Base-by-base conservation (phyloP, 2,888 invertebrate genomes). In the Xestia sexstrigata region DNA sequence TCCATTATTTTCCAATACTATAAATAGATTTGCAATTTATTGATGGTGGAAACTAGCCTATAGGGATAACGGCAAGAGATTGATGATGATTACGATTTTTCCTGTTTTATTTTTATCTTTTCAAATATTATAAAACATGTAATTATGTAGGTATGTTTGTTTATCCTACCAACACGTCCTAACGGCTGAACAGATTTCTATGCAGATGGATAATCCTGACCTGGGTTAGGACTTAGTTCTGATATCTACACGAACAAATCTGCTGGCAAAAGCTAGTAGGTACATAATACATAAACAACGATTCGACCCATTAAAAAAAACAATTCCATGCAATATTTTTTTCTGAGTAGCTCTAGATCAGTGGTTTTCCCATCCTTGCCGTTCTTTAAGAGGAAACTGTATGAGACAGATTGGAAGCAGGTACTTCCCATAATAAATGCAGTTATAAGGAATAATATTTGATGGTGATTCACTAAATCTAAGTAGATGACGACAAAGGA, bases 331-430 rank as follows among this genome's bases (percentile, higher is more conserved):
- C 47, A 65, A 63, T 68, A 20, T 17, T 30, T 17, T 62, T 67
- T 86, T 86, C 87, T 84, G 26, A 49, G 86, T 76, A 79, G 39
- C 23, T 52, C 13, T 35, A 30, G 52, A 74, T 45, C 7, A 26
- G 20, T 68, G 86, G 78, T 65, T 81, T 86, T 79, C 69, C 87
- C 77, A n/a, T 52, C 45, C 2, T 60, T 13, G 35, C 60, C 23
- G 42, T 70, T 62, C 17, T 23, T 55, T 87, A 82, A 63, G 63
- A 84, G 86, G 88, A 86, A 86, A 87, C 45, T 4, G 47, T 7
- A 52, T 76, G 73, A 75, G 55, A 70, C 70, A 63, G 55, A 65
- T 62, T 70, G 52, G 20, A 39, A 11, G 39, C 62, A 67, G 86
- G 84, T 81, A 83, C 75, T 88, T 83, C 84, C 86, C 88, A 23